Base-by-base conservation (phyloP, 2,888 invertebrate species). In the Xestia ashworthii region DNA sequence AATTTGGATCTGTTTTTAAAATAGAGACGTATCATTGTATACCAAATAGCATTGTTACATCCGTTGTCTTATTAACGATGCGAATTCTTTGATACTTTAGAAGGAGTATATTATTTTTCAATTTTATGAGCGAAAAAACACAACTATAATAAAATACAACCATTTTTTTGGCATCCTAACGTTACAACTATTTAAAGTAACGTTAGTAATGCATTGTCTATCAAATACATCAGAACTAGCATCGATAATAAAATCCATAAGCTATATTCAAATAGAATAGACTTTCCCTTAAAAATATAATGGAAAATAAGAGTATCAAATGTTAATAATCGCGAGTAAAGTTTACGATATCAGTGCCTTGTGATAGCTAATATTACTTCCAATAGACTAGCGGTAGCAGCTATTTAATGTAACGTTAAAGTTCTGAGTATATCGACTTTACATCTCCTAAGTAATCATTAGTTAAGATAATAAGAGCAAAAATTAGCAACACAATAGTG, bases 311-410 rank as follows among this genome's bases (percentile, higher is more conserved):
- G 64, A 68, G 68, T 75, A 58, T 62, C 66, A 68, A 64, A 64
- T 71, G 64, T 76, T 79, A 75, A 62, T 58, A 65, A 78, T 65
- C 65, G 84, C 79, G 41, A 83, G 75, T 84, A 76, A 84, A 75
- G 48, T 78, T 87, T 87, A 91, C 88, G 84, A 90, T 86, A 80
- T 85, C 88, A 92, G 93, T 93, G 92, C 93, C 93, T 93, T 93
- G 90, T 91, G 84, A 87, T 89, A 90, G 85, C 81, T 88, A 85
- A 72, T 83, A 71, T 88, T 81, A 86, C 76, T 88, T 85, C 66
- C 75, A 78, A 76, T 85, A 82, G 80, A 78, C 69, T 87, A 81
- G 76, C 74, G 64, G 70, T 85, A 84, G 84, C 82, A 78, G 84
- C 81, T 82, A 58, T 77, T 68, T 66, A 68, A 65, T 74, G 48